Evolutionary conservation across 2,797 vertebrate genomes (phyloP).

Genomic region (Peromyscus melanophrys): DNA sequence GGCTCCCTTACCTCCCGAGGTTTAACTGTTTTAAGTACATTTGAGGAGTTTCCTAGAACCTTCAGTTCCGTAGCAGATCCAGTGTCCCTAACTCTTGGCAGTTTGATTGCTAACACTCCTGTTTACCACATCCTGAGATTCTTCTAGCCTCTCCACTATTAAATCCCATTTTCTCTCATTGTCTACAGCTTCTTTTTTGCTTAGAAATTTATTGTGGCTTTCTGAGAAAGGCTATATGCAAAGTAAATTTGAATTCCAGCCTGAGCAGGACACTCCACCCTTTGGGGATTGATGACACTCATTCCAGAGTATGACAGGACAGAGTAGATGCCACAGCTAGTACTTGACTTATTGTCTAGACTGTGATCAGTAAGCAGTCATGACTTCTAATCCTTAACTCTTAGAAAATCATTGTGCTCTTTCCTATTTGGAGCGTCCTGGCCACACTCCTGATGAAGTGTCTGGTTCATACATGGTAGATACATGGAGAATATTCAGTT

Average conservation of each 20-base stretch:
- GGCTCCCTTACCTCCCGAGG: not conserved
- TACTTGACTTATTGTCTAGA: not conserved
- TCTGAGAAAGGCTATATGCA: not conserved
- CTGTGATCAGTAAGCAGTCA: not conserved
- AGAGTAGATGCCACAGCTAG: constrained; percentile 30
- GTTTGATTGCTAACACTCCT: not conserved
- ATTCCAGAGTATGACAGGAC: constrained; percentile 11
- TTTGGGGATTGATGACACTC: not conserved
- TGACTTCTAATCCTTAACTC: constrained; percentile 10
- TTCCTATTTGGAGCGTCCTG: constrained; percentile 20
- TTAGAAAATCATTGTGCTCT: constrained; percentile 42
- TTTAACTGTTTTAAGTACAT: constrained; percentile 31
- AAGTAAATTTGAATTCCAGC: constrained; percentile 58
- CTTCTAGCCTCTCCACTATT: constrained; percentile 5
- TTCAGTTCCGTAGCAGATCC: constrained; percentile 24
- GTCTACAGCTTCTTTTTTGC: constrained; percentile 3
- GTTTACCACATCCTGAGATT: not conserved
- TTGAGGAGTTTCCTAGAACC: constrained; percentile 26
- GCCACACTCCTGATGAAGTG: not conserved
- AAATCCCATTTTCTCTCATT: constrained; percentile 1
- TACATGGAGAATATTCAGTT: constrained; percentile 38
- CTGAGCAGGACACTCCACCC: constrained; percentile 35
- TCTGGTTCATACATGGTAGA: constrained; percentile 3
- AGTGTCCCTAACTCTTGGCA: not conserved
- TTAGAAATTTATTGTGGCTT: constrained; percentile 45